phyloP scores from a whole-genome alignment of 2,888 invertebrate species.

The Augiades crinisus region DNA sequence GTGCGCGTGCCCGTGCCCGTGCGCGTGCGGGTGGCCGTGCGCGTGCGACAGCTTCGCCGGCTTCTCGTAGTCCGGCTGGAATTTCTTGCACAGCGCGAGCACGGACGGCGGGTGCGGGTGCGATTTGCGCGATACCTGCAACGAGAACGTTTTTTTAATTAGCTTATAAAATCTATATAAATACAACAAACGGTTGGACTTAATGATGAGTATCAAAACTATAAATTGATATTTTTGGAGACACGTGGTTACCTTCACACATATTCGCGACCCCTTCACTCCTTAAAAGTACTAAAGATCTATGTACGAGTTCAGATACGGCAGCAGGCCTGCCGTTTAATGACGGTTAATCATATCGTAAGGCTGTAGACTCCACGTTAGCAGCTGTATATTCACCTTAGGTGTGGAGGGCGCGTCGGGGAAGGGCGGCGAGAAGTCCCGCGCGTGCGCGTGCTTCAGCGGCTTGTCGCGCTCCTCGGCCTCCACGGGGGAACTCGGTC shows the following conservation, averaged over 20 bases:
- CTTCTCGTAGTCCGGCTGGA: conserved; percentile 78
- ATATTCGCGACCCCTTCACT: no score
- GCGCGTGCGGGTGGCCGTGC: conserved; percentile 34
- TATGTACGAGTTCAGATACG: no score
- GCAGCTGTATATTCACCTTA: conserved; percentile 64
- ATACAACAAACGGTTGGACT: no score
- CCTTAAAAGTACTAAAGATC: no score
- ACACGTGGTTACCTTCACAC: no score
- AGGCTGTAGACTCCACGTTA: conserved; percentile 27
- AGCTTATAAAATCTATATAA: no score
- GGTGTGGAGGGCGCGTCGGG: conserved; percentile 85
- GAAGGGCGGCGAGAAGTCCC: conserved; percentile 75
- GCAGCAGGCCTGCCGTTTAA: no score
- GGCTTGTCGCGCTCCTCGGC: conserved; percentile 56
- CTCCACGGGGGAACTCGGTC: conserved; percentile 24
- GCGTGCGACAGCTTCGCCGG: conserved; percentile 58
- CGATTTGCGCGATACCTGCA: conserved; percentile 81
- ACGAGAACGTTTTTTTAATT: no score
- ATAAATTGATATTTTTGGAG: no score
- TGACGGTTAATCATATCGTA: no score
- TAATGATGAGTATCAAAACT: no score
- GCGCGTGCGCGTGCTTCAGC: conserved; percentile 71
- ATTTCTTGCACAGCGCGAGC: conserved; percentile 77
- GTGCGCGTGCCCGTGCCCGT: conserved; percentile 21
- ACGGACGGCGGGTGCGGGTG: conserved; percentile 79